Conservation (phyloP, 2,888 invertebrate species). For the Crepidodera aurea region DNA sequence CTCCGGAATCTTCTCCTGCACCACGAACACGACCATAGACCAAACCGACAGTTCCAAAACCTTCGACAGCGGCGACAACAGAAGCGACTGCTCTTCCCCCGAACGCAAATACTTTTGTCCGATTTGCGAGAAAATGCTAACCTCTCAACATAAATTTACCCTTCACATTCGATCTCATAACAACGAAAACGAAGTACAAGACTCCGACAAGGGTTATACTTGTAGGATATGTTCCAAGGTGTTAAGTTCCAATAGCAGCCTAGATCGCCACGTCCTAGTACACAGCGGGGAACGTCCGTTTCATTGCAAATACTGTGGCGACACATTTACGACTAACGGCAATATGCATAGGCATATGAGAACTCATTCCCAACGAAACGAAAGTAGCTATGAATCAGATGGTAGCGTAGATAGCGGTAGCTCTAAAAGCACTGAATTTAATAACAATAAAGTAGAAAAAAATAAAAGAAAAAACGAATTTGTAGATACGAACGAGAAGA, state of each 20-base stretch:
- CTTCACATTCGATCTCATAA: conserved; percentile 74
- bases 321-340: conserved; percentile 85
- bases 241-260: conserved; percentile 78
- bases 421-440: conserved; percentile 58
- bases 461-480: conserved; percentile 57
- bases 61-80: conserved; percentile 67
- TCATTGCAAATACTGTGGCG: conserved; percentile 78
- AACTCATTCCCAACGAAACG: conserved; percentile 68
- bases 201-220: conserved; percentile 63
- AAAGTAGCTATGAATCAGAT: conserved; percentile 68
- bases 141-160: conserved; percentile 73
- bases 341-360: conserved; percentile 87
- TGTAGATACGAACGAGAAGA: conserved; percentile 49
- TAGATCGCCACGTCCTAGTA: conserved; percentile 81
- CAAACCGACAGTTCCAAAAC: conserved; percentile 42
- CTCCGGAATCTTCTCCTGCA: conserved; percentile 59
- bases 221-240: conserved; percentile 76
- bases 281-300: conserved; percentile 85
- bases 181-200: conserved; percentile 62
- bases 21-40: conserved; percentile 49
- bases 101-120: conserved; percentile 68
- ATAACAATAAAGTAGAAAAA: conserved; percentile 59
- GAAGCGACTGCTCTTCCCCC: conserved; percentile 65
- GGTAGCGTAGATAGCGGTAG: conserved; percentile 63
- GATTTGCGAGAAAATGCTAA: conserved; percentile 69